These are phyloP conservation scores for Anolis carolinensis DNA, from an alignment of 2,113 vertebrate species.

Conservation along the genomic window DNA sequence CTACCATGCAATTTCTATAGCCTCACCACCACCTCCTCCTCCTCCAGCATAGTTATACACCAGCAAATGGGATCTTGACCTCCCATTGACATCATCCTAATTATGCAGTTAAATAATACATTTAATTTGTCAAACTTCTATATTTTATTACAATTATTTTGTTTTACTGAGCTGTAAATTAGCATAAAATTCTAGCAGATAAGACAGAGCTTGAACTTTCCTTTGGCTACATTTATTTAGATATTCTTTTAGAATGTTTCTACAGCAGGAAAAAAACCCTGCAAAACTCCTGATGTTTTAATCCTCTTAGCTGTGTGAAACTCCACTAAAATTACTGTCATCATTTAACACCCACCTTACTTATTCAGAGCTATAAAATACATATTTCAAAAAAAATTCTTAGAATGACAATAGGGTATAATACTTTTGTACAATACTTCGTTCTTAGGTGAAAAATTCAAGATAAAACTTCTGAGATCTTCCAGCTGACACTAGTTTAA, in stretches of 20 bases:
- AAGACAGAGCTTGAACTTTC: conserved; percentile 8
- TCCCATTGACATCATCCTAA: too few species aligned
- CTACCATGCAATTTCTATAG: too few species aligned
- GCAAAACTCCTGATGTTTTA: conserved; percentile 17
- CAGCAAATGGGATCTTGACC: too few species aligned
- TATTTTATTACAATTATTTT: conserved; percentile 2
- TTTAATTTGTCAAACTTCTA: background rate
- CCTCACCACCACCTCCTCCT: too few species aligned
- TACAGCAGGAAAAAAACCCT: background rate
- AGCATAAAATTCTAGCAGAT: conserved; percentile 38
- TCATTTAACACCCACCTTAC: conserved; percentile 60
- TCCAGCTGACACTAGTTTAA: conserved; percentile 48
- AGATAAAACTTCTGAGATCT: conserved; percentile 44
- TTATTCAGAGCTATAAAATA: conserved; percentile 56
- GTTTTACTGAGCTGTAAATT: conserved; percentile 9
- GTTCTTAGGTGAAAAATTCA: conserved; percentile 40
- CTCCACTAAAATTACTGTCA: conserved; percentile 58
- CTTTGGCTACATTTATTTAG: conserved; percentile 1
- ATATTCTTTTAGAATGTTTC: conserved; percentile 14
- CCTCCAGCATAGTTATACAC: too few species aligned
- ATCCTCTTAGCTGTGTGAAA: conserved; percentile 39
- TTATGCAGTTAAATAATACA: background rate
- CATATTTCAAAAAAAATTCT: conserved; percentile 1
- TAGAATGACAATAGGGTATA: conserved; percentile 58
- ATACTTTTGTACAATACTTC: conserved; percentile 52